Conservation (phyloP, 1,140 invertebrate species). For the Battus philenor region DNA sequence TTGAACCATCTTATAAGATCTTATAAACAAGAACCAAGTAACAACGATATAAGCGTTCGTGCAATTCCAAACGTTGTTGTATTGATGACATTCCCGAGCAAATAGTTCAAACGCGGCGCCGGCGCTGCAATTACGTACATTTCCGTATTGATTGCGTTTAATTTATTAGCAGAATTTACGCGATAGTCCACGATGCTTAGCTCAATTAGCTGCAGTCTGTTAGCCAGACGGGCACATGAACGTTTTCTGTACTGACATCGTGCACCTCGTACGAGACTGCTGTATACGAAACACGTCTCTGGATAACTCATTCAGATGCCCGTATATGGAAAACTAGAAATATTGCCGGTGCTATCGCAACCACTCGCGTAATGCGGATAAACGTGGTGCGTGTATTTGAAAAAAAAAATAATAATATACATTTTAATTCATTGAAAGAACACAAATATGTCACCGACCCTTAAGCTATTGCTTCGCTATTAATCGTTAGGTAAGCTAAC, state of each 20-base stretch:
- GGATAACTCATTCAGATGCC: slow-evolving; percentile 52
- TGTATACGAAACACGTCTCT: slow-evolving; percentile 25
- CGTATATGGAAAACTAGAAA: slow-evolving; percentile 51
- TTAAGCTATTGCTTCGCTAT: neutral
- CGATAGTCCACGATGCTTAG: slow-evolving; percentile 19
- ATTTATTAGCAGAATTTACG: slow-evolving; percentile 28
- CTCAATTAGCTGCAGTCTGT: slow-evolving; percentile 22
- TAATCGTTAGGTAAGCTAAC: slow-evolving; percentile 1
- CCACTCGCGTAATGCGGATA: slow-evolving; percentile 42
- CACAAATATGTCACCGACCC: slow-evolving; percentile 7
- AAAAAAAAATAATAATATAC: slow-evolving; percentile 3
- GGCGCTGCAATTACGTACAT: slow-evolving; percentile 17
- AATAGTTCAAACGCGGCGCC: slow-evolving; percentile 18
- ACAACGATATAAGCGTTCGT: slow-evolving; percentile 5
- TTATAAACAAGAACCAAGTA: slow-evolving; percentile 9
- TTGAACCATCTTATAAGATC: too few species aligned
- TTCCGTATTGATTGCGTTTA: slow-evolving; percentile 31
- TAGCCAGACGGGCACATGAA: neutral
- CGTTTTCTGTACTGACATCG: slow-evolving; percentile 11
- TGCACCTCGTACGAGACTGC: slow-evolving; percentile 23
- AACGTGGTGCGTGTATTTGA: slow-evolving; percentile 23
- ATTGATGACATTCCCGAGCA: slow-evolving; percentile 8
- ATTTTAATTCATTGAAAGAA: slow-evolving; percentile 13
- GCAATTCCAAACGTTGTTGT: slow-evolving; percentile 7
- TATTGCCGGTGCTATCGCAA: slow-evolving; percentile 38